Evolutionary conservation across 2,888 invertebrate species (phyloP).

Genomic region (Cryptocheilus praepositus): DNA sequence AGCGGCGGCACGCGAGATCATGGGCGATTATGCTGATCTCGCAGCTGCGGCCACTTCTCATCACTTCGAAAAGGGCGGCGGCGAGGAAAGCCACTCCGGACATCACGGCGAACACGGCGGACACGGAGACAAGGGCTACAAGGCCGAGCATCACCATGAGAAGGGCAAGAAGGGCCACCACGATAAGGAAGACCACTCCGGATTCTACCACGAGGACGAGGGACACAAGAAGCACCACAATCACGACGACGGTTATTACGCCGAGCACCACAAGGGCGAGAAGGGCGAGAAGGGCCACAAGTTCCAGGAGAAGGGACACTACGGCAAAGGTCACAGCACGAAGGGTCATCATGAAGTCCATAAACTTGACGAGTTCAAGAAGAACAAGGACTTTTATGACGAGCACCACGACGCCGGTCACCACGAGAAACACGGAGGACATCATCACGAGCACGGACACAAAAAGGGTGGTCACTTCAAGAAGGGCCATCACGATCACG

Average conservation of each 20-base stretch:
- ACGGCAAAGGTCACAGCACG: slow-evolving; percentile 90
- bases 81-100: slow-evolving; percentile 81
- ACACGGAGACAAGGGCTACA: slow-evolving; percentile 84
- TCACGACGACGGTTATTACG: slow-evolving; percentile 81
- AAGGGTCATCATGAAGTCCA: slow-evolving; percentile 91
- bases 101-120: slow-evolving; percentile 82
- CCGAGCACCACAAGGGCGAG: slow-evolving; percentile 81
- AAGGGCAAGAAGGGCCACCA: slow-evolving; percentile 85
- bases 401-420: slow-evolving; percentile 89
- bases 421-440: slow-evolving; percentile 88
- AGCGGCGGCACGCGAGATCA: slow-evolving; percentile 74
- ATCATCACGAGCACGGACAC: slow-evolving; percentile 87
- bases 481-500: slow-evolving; percentile 87
- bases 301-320: slow-evolving; percentile 83
- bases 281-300: slow-evolving; percentile 83
- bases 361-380: slow-evolving; percentile 90
- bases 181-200: slow-evolving; percentile 81
- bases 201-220: slow-evolving; percentile 80
- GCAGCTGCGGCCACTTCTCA: slow-evolving; percentile 75
- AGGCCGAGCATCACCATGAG: slow-evolving; percentile 82
- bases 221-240: slow-evolving; percentile 81
- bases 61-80: slow-evolving; percentile 79
- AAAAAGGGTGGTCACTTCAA: slow-evolving; percentile 89
- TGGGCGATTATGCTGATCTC: slow-evolving; percentile 73
- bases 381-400: slow-evolving; percentile 91